A percentile compares a stretch with the other conserved stretches of the same genome.
phyloP scores from a whole-genome alignment of 1,140 invertebrate species.

The Pseudachorutes palmiensis region DNA sequence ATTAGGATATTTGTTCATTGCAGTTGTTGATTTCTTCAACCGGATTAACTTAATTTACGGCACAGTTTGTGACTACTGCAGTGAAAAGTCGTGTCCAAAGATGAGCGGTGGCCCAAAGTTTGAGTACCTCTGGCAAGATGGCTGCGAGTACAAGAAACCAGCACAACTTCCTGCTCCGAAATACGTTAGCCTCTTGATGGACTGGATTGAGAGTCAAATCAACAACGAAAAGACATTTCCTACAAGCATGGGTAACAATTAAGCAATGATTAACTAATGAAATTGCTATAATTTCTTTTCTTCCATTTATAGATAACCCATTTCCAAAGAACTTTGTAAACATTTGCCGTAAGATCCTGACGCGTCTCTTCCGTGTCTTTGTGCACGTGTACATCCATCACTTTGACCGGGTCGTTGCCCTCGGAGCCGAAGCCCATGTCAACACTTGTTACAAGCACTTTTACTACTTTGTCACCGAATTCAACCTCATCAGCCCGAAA shows the following conservation, averaged over 20 bases:
- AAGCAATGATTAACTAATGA: not conserved
- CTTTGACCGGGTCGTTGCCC: conserved; percentile 78
- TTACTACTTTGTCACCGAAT: conserved; percentile 88
- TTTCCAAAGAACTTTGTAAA: conserved; percentile 78
- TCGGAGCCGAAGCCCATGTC: conserved; percentile 88
- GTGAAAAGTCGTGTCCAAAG: conserved; percentile 73
- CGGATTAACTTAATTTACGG: conserved; percentile 90
- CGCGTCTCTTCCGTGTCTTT: conserved; percentile 84
- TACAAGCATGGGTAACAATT: conserved; percentile 57
- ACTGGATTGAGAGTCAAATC: conserved; percentile 89
- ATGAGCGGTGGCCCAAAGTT: conserved; percentile 73
- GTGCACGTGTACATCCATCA: conserved; percentile 97
- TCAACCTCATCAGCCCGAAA: conserved; percentile 72
- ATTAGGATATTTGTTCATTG: conserved; percentile 34
- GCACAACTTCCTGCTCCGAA: conserved; percentile 76
- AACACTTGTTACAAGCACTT: conserved; percentile 97
- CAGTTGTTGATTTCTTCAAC: conserved; percentile 95
- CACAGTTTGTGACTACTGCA: conserved; percentile 66
- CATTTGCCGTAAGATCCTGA: conserved; percentile 80
- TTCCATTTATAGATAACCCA: conserved; percentile 67
- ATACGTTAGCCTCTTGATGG: conserved; percentile 82
- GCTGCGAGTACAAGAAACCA: conserved; percentile 70
- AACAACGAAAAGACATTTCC: conserved; percentile 84
- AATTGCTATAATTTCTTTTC: conserved; percentile 13
- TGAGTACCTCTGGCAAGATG: conserved; percentile 91